These are phyloP conservation scores for Cataglyphis albicans DNA, from an alignment of 2,888 invertebrate genomes.

Conservation along the genomic window DNA sequence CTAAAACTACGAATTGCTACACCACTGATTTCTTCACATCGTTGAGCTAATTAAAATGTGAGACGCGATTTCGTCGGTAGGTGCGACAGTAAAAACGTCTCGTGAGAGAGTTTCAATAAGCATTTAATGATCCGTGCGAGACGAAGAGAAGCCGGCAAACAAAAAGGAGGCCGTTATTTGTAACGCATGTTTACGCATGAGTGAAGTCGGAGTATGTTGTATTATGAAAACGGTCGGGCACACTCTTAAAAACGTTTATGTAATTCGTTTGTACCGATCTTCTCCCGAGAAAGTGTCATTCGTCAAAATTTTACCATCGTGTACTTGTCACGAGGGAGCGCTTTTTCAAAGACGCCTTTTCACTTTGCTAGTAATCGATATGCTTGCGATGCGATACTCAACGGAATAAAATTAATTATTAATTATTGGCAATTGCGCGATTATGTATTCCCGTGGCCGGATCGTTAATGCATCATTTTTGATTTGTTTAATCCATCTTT, in stretches of 20 bases:
- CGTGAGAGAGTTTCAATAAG: conserved; percentile 16
- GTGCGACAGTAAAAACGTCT: not conserved
- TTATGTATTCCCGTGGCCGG: not conserved
- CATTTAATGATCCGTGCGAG: not conserved
- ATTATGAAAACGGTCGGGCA: conserved; percentile 37
- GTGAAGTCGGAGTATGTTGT: not conserved
- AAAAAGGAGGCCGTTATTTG: conserved; percentile 25
- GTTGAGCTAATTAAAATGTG: conserved; percentile 26
- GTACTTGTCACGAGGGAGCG: not conserved
- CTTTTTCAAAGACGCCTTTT: conserved; percentile 2
- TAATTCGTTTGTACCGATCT: conserved; percentile 37
- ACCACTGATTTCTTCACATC: not conserved
- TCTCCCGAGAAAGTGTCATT: conserved; percentile 38
- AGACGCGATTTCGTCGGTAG: conserved; percentile 9
- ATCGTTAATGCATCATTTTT: not conserved
- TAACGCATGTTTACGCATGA: conserved; percentile 8
- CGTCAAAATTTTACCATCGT: not conserved
- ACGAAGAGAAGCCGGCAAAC: not conserved
- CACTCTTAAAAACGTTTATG: conserved; percentile 23
- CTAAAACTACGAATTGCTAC: not conserved
- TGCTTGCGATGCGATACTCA: not conserved
- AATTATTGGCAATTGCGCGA: conserved; percentile 1
- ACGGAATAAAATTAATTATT: not conserved
- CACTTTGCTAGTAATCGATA: not conserved
- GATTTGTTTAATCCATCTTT: not conserved